Base-by-base conservation (phyloP, 2,888 invertebrate species). In the Xanthia togata region DNA sequence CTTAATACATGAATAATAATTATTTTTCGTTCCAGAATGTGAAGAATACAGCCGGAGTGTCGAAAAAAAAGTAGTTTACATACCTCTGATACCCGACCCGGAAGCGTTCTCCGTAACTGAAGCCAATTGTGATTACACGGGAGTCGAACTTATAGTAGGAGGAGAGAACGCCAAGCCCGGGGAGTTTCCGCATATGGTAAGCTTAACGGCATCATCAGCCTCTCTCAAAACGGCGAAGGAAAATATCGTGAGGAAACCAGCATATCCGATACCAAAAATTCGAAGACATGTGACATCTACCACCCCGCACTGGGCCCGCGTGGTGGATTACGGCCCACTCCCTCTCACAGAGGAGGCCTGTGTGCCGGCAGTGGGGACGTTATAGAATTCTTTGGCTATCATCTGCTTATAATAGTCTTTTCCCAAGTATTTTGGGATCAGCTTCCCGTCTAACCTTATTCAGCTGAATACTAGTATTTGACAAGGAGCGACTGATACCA, bases 131-230 rank as follows among this genome's bases (percentile, higher is more conserved):
- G 96, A 96, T 78, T 96, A 97, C 86, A 95, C 95, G 2, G 96
- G 97, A 0, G 93, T 97, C 0, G 96, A 97, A 53, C 94, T 97
- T 1, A 97, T 97, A 12, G 97, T 97, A 0, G 97, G 97, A 0
- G 97, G 97, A 0, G 92, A 95, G 79, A 95, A 96, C 31, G 97
- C 97, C 0, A 90, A 91, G 9, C 91, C 94, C 6, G 97, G 97
- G 12, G 97, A 97, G 89, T 97, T 97, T 89, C 97, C 97, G 0
- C 97, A 97, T 85, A 97, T 97, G 97, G 97, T 97, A 91, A 92
- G 91, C 75, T 50, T 20, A 20, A 67, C 1, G 11, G 8, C 12
- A 31, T 12, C 20, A 44, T 26, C 31, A 59, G 23, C 50, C 9
- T 6, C 3, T 31, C 20, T 23, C 31, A 31, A 14, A 47, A 23